Evolutionary conservation across 2,888 invertebrate species (phyloP).

Genomic region (Ichneumon xanthorius): DNA sequence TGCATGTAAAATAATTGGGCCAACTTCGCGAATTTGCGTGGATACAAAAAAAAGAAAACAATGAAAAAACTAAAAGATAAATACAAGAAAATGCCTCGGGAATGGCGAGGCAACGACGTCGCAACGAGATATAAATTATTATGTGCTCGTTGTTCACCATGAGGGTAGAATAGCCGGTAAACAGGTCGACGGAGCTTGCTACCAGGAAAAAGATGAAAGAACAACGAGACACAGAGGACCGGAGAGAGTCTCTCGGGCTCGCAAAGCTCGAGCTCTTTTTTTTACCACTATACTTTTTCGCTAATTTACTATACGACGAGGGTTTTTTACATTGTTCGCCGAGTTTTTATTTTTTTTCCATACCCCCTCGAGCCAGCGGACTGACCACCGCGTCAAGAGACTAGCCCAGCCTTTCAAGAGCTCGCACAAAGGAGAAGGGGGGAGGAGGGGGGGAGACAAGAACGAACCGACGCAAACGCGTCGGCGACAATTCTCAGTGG

Average conservation of each 20-base stretch:
- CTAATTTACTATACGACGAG: constrained; percentile 33
- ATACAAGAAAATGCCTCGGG: not conserved
- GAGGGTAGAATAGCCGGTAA: constrained; percentile 10
- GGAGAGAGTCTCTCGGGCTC: constrained; percentile 8
- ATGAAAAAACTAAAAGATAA: not conserved
- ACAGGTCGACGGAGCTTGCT: constrained; percentile 28
- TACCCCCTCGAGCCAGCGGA: not conserved
- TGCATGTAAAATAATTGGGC: constrained; percentile 14
- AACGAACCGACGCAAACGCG: constrained; percentile 39
- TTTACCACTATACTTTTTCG: constrained; percentile 12
- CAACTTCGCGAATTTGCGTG: not conserved
- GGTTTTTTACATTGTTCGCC: not conserved
- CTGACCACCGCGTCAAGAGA: constrained; percentile 8
- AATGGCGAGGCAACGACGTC: not conserved
- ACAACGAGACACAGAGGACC: constrained; percentile 21
- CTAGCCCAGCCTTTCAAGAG: not conserved
- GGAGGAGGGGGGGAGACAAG: constrained; percentile 10
- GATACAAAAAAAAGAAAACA: not conserved
- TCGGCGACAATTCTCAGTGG: constrained; percentile 41
- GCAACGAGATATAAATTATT: constrained; percentile 36
- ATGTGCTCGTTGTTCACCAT: constrained; percentile 17
- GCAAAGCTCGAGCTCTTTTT: not conserved
- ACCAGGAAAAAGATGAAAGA: constrained; percentile 25
- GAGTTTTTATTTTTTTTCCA: constrained; percentile 15
- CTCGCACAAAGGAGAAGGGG: not conserved